These are phyloP conservation scores for Eupithecia dodoneata DNA, from an alignment of 2,888 invertebrate species.

Conservation along the genomic window DNA sequence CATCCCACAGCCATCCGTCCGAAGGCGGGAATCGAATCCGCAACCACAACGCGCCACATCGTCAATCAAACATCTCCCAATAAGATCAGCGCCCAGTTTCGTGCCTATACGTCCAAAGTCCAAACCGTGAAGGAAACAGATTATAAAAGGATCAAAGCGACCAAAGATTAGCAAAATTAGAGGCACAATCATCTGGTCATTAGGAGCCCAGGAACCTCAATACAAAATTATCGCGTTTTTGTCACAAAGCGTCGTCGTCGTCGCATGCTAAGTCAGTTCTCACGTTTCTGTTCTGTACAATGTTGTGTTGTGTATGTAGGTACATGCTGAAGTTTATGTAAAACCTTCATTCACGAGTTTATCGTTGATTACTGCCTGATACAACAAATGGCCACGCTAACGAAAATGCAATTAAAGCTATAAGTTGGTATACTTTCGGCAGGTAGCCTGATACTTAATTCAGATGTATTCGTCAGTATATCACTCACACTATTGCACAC, in stretches of 20 bases:
- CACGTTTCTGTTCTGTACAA: neutral
- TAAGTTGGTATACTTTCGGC: too few species aligned
- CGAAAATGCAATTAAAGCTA: too few species aligned
- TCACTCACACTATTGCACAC: too few species aligned
- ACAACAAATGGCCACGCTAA: neutral
- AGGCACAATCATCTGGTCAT: neutral
- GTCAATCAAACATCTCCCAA: neutral
- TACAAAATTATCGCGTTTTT: slow-evolving; percentile 9
- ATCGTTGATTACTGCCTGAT: neutral
- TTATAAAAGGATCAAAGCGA: slow-evolving; percentile 3
- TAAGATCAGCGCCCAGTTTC: neutral
- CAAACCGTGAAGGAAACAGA: slow-evolving; percentile 1
- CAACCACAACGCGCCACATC: too few species aligned
- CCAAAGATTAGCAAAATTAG: slow-evolving; percentile 6
- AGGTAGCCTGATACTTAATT: too few species aligned
- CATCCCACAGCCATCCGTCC: too few species aligned
- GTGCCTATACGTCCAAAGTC: neutral
- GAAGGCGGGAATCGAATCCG: too few species aligned
- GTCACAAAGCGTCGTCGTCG: neutral
- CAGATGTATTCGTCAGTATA: too few species aligned
- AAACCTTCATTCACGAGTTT: neutral
- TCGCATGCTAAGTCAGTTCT: slow-evolving; percentile 7
- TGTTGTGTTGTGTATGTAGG: neutral
- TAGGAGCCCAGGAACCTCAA: neutral
- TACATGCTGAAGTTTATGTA: neutral